Evolutionary conservation across 2,113 vertebrate species (phyloP), one percentile per base, ranked within the genome.

Genomic region (Plectropomus leopardus): DNA sequence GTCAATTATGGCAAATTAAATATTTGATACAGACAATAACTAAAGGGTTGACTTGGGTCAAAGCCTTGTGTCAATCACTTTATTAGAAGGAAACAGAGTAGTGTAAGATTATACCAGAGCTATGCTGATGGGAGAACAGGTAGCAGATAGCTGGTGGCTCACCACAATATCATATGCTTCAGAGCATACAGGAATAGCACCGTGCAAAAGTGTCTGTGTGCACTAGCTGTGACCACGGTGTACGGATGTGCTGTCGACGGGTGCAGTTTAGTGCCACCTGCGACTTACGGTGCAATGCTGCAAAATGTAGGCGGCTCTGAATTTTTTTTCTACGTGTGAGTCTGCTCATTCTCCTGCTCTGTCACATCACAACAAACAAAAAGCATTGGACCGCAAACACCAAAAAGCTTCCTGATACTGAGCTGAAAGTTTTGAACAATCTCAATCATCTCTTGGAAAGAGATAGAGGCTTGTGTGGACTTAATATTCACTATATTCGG

Each of bases 201-300:
- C 0, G 15, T 80, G 72, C 64, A 65, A 75, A n/a, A 59, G 40
- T 44, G 13, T 32, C 3, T 61, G 44, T 53, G 69, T 40, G 70
- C 23, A 59, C 11, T 5, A 69, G 68, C 57, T 17, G 36, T 7
- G 50, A 61, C 74, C 78, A 70, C 64, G 70, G 19, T 24, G 60
- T 63, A 63, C 66, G 69, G 90, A 81, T 83, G 71, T 84, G 72
- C 54, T 73, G 59, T 21, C 78, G 82, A 80, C 80, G 69, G 68
- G 40, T 70, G 72, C 76, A 71, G 78, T 80, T 81, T 57, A 3
- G 19, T 63, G 26, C 47, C 65, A 78, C 24, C 60, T 84, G 78
- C 75, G 71, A 64, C 65, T 64, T n/a, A 28, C 6, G 24, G 55
- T 82, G 30, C 50, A 53, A 30, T 15, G 23, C 19, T 80, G 72